Evolutionary conservation across 1,140 invertebrate genomes (phyloP).

Genomic region (Asbolus verrucosus): DNA sequence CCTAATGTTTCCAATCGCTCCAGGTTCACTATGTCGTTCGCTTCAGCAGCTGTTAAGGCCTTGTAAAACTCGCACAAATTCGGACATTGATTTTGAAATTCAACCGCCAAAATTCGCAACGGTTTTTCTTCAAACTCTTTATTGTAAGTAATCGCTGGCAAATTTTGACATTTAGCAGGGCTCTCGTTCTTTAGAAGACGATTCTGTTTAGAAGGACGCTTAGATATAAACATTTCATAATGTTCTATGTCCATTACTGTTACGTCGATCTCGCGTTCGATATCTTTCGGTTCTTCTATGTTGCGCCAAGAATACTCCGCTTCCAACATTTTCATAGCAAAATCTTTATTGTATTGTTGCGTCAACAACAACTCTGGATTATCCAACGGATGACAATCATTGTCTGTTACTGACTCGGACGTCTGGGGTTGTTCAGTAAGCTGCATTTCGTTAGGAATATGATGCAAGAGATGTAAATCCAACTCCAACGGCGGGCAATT

Average conservation of each 20-base stretch:
- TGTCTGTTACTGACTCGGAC: not conserved
- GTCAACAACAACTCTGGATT: not conserved
- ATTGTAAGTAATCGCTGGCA: constrained; percentile 57
- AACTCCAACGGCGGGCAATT: constrained; percentile 60
- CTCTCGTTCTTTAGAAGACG: constrained; percentile 45
- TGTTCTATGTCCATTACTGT: constrained; percentile 77
- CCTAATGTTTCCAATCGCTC: constrained; percentile 89
- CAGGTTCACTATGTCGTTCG: constrained; percentile 83
- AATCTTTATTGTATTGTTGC: constrained; percentile 53
- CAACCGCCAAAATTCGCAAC: constrained; percentile 51
- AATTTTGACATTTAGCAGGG: constrained; percentile 23
- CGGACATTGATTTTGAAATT: constrained; percentile 23
- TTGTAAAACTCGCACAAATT: constrained; percentile 64
- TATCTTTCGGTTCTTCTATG: constrained; percentile 75
- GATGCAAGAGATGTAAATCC: constrained; percentile 56
- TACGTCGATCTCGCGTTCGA: constrained; percentile 71
- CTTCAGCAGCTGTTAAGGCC: constrained; percentile 78
- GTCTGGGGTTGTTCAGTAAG: constrained; percentile 21
- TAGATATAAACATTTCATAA: constrained; percentile 72
- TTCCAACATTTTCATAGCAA: constrained; percentile 56
- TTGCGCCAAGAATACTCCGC: constrained; percentile 67
- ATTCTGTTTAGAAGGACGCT: constrained; percentile 31
- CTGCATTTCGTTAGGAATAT: constrained; percentile 44
- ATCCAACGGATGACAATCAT: not conserved
- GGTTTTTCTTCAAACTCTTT: constrained; percentile 54